Conservation (phyloP, 2,797 vertebrate genomes). For the Sparidentex hasta region DNA sequence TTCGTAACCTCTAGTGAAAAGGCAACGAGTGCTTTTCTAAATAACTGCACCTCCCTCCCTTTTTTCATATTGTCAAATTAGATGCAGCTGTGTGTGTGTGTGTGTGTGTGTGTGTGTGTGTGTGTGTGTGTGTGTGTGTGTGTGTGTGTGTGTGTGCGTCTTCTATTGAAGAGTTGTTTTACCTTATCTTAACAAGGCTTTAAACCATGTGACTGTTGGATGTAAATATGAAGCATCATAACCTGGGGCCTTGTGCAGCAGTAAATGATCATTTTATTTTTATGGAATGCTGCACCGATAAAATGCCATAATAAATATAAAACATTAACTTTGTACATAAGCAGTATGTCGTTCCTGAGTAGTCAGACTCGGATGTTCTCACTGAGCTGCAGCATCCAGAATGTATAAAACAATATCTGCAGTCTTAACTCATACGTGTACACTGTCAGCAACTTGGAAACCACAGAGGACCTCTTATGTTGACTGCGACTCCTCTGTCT, state of each 20-base stretch:
- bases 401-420: not conserved
- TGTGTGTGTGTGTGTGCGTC: not conserved
- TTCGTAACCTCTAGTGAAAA: not conserved
- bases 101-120: not conserved
- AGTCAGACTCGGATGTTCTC: not conserved
- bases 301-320: not conserved
- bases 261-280: not conserved
- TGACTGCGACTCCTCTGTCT: not conserved
- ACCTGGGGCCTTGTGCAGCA: not conserved
- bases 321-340: not conserved
- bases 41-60: too few relatives aligned
- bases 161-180: not conserved
- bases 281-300: not conserved
- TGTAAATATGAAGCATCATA: not conserved
- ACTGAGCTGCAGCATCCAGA: not conserved
- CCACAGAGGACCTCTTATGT: constrained; percentile 4
- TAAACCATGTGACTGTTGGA: too few relatives aligned
- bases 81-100: not conserved
- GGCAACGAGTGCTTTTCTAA: too few relatives aligned
- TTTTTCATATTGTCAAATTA: too few relatives aligned
- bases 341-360: not conserved
- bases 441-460: constrained; percentile 34
- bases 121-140: not conserved
- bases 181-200: not conserved
- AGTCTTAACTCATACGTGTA: not conserved